Conservation (phyloP, 2,797 vertebrate species). For the Hypotaenidia philippensis region DNA sequence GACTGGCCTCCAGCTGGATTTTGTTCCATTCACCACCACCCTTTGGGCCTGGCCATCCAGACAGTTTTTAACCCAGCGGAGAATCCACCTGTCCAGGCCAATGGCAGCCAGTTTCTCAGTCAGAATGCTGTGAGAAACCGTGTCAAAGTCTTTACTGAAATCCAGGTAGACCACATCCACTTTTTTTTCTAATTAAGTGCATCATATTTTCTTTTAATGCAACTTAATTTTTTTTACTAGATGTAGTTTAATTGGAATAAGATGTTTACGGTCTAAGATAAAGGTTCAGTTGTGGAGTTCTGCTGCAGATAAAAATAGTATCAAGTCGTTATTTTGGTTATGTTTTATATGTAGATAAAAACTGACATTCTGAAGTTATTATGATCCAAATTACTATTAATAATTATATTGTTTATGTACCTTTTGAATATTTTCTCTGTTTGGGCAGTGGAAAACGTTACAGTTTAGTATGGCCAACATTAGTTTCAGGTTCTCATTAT, state of each 20-base stretch:
- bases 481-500: background rate
- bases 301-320: background rate
- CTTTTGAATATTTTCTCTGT: background rate
- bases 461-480: background rate
- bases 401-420: background rate
- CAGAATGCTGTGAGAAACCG: too few species aligned
- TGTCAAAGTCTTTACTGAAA: too few species aligned
- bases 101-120: too few species aligned
- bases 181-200: background rate
- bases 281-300: background rate
- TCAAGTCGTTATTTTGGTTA: background rate
- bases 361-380: background rate
- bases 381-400: background rate
- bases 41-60: too few species aligned
- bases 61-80: too few species aligned
- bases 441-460: slow-evolving; percentile 13
- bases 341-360: background rate
- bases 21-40: too few species aligned
- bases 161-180: too few species aligned
- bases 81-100: too few species aligned
- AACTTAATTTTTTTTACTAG: background rate
- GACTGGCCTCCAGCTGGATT: too few species aligned
- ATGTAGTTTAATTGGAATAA: background rate
- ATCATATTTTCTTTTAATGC: background rate
- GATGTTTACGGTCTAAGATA: background rate